These are phyloP conservation scores for Eubucco bourcierii DNA, from an alignment of 2,113 vertebrate species.

Conservation along the genomic window DNA sequence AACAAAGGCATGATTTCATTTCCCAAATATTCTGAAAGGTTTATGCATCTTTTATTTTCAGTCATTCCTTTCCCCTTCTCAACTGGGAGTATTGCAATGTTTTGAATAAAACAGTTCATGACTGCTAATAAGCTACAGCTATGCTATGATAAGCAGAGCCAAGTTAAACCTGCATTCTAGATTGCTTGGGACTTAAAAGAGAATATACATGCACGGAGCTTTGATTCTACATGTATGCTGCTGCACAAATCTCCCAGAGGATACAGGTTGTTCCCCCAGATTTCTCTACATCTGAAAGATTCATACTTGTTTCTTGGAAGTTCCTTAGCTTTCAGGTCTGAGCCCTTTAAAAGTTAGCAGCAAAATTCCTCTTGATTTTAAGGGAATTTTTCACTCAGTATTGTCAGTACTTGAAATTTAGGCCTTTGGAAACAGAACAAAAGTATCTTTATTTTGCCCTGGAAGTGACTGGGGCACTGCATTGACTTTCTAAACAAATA, in stretches of 20 bases:
- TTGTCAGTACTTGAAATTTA: neutral
- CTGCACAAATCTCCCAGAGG: neutral
- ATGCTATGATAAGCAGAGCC: neutral
- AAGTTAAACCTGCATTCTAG: neutral
- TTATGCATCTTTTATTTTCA: neutral
- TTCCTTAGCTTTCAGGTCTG: neutral
- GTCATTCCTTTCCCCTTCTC: neutral
- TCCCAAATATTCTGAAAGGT: neutral
- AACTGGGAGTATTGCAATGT: neutral
- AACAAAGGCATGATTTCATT: neutral
- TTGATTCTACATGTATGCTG: neutral
- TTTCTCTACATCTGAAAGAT: neutral
- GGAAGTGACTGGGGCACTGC: neutral
- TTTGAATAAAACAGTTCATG: neutral
- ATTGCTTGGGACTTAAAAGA: neutral
- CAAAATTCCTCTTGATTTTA: neutral
- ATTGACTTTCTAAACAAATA: neutral
- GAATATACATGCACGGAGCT: accelerated
- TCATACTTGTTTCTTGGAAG: neutral
- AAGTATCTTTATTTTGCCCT: neutral
- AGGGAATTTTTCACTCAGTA: neutral
- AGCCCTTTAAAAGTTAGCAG: neutral
- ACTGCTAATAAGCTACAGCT: neutral
- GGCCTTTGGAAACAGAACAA: neutral
- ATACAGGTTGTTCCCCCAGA: neutral